These are phyloP conservation scores for Tipula unca DNA, from an alignment of 2,888 invertebrate species.

Conservation along the genomic window DNA sequence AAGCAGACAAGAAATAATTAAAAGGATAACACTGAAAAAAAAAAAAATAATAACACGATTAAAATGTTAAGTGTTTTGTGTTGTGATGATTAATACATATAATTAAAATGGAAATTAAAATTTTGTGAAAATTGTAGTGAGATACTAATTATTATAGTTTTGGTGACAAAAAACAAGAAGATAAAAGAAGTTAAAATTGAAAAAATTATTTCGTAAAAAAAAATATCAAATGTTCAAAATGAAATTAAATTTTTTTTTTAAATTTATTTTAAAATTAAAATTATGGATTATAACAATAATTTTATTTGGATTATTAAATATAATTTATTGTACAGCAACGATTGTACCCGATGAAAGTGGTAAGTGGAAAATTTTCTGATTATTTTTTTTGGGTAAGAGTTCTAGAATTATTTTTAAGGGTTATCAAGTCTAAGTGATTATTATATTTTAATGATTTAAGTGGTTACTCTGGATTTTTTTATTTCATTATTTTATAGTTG, in stretches of 20 bases:
- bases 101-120: not conserved
- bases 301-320: slow-evolving; percentile 14
- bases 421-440: not conserved
- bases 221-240: not conserved
- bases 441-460: not conserved
- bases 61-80: not conserved
- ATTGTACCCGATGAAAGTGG: slow-evolving; percentile 19
- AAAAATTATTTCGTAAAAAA: not conserved
- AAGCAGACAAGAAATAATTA: not conserved
- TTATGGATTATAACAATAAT: slow-evolving; percentile 8
- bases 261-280: not conserved
- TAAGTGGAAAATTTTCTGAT: not conserved
- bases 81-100: not conserved
- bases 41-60: not conserved
- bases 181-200: not conserved
- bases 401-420: not conserved
- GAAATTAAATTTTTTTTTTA: not conserved
- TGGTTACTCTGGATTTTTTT: not conserved
- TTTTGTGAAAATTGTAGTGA: not conserved
- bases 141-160: not conserved
- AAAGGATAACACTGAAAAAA: not conserved
- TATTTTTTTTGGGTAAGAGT: not conserved
- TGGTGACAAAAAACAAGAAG: not conserved
- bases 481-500: not conserved
- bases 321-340: slow-evolving; percentile 8